A percentile compares a stretch with the other conserved stretches of the same genome.
These are phyloP conservation scores for Brienomyrus brachyistius DNA, from an alignment of 2,113 vertebrate genomes.

Conservation along the genomic window DNA sequence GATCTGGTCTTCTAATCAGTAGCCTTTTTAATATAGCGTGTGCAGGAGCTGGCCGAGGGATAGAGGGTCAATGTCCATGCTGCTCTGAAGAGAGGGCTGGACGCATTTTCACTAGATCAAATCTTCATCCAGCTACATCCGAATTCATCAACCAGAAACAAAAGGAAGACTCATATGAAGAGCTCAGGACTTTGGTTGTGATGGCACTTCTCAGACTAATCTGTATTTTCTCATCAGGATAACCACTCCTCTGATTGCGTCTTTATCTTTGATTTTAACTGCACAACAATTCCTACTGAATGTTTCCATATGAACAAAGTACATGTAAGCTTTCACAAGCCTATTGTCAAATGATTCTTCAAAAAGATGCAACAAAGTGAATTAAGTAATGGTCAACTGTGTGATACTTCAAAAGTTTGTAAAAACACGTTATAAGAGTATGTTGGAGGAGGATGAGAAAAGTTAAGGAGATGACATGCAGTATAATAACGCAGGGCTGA, in stretches of 20 bases:
- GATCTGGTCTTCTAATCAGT: background rate
- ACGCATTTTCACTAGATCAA: background rate
- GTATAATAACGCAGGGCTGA: background rate
- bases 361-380: background rate
- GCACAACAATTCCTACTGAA: background rate
- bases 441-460: background rate
- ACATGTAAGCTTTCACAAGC: background rate
- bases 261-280: slow-evolving; percentile 14
- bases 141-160: background rate
- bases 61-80: background rate
- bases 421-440: background rate
- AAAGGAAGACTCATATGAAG: background rate
- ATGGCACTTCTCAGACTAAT: background rate
- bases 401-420: background rate
- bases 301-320: background rate
- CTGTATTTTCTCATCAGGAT: background rate
- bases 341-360: background rate
- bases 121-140: background rate
- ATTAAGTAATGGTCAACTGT: background rate
- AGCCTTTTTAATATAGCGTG: background rate
- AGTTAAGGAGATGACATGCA: background rate
- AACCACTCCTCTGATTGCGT: slow-evolving; percentile 9
- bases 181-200: background rate
- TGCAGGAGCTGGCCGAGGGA: background rate
- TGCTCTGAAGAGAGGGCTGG: background rate